Evolutionary conservation across 2,888 invertebrate species (phyloP).

Genomic region (Troilus luridus): DNA sequence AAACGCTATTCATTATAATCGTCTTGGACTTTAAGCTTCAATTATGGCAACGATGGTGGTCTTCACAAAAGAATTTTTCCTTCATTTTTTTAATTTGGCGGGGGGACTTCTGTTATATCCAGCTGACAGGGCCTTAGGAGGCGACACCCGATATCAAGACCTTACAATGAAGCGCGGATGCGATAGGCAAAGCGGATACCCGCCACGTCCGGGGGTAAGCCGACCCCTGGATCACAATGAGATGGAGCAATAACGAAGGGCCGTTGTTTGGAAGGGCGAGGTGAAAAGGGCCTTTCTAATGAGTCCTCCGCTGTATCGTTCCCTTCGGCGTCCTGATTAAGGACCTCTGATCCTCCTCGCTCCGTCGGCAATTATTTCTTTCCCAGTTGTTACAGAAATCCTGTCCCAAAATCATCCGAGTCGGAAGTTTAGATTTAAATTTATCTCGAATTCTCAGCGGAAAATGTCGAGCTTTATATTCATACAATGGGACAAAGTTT

Average conservation of each 20-base stretch:
- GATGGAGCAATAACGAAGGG: constrained; percentile 38
- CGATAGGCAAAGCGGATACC: constrained; percentile 2
- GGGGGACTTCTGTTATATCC: not conserved
- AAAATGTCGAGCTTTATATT: not conserved
- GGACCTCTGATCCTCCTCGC: not conserved
- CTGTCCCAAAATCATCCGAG: not conserved
- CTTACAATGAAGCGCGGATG: not conserved
- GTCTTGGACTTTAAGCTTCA: not conserved
- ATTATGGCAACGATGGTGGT: not conserved
- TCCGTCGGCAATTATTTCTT: constrained; percentile 32
- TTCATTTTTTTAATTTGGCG: not conserved
- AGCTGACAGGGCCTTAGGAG: not conserved
- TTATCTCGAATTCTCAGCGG: not conserved
- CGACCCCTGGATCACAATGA: constrained; percentile 28
- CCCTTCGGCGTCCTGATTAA: constrained; percentile 15
- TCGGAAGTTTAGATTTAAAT: constrained; percentile 35
- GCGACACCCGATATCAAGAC: not conserved
- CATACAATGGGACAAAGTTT: not conserved
- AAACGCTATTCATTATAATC: not conserved
- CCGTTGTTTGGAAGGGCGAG: constrained; percentile 12
- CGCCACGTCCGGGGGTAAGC: constrained; percentile 29
- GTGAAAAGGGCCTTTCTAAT: constrained; percentile 34
- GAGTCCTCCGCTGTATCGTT: constrained; percentile 14
- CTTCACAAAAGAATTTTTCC: not conserved
- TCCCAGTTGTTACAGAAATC: constrained; percentile 1